Evolutionary conservation across 2,888 invertebrate genomes (phyloP).

Genomic region (Sphaerolaimus hirsutus): DNA sequence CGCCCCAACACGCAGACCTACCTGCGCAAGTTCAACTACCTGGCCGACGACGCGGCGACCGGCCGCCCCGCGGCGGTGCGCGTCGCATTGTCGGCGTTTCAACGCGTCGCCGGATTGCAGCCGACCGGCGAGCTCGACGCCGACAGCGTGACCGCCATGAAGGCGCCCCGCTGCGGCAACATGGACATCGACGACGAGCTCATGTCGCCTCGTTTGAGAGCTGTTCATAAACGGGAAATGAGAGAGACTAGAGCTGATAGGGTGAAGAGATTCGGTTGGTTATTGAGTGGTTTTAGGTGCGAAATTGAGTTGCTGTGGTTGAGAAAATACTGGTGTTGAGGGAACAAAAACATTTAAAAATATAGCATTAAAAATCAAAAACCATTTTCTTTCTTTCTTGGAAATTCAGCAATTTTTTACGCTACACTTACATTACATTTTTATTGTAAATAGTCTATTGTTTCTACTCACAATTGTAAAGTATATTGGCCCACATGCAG

Average conservation of each 20-base stretch:
- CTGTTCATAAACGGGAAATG: neutral
- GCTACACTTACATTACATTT: too few species aligned
- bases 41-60: neutral
- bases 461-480: too few species aligned
- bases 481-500: constrained; percentile 1
- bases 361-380: too few species aligned
- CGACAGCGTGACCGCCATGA: constrained; percentile 2
- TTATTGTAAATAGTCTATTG: too few species aligned
- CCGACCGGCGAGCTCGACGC: constrained; percentile 3
- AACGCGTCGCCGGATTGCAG: constrained; percentile 2
- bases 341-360: too few species aligned
- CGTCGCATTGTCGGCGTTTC: neutral
- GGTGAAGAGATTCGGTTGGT: constrained; percentile 1
- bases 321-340: too few species aligned
- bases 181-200: neutral
- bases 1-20: too few species aligned
- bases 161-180: constrained; percentile 6
- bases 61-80: neutral
- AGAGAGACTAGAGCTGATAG: neutral
- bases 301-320: too few species aligned
- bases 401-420: too few species aligned
- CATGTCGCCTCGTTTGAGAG: neutral
- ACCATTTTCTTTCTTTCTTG: too few species aligned
- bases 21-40: constrained; percentile 1
- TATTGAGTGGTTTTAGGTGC: too few species aligned